Base-by-base conservation (phyloP, 2,888 invertebrate species). In the Epistrophe grossulariae region DNA sequence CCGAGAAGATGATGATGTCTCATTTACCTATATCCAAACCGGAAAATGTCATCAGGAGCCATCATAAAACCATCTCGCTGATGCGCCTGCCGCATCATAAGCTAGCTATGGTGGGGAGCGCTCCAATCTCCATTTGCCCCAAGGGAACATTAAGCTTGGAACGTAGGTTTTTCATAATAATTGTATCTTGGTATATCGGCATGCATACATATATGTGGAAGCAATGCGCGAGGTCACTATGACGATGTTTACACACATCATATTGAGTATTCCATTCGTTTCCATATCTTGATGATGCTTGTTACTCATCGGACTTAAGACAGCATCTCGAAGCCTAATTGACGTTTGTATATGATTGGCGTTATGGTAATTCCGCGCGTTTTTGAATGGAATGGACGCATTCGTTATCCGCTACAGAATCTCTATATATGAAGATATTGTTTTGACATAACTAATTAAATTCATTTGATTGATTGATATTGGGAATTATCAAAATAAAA, bases 321-420 rank as follows among this genome's bases (percentile, higher is more conserved):
- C 76, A 79, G 83, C 40, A 83, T 83, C 79, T 83, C 79, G 74
- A 71, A 74, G 76, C 90, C 90, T 91, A 91, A 91, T 91, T 91
- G 91, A 91, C 91, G 90, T 91, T 91, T 91, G 91, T 89, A 91
- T n/a, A 91, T 91, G 91, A 91, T 91, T 91, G 91, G 89, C 89
- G 90, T 91, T 91, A 91, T 91, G 91, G 89, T 91, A 91, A 91
- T 88, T 73, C 48, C 19, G 52, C 55, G 79, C 40, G 70, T 59
- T 45, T 66, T 83, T 82, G 79, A 79, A 79, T n/a, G n/a, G n/a
- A n/a, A n/a, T 82, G 78, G 45, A 48, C 45, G 17, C 74, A 84
- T 76, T 73, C 78, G 78, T 74, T 81, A 74, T 70, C 45, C 15
- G 40, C 11, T 78, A 15, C 24, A 78, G 35, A 2, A 55, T 55